phyloP scores from a whole-genome alignment of 2,888 invertebrate species.

The Epistrophe eligans region DNA sequence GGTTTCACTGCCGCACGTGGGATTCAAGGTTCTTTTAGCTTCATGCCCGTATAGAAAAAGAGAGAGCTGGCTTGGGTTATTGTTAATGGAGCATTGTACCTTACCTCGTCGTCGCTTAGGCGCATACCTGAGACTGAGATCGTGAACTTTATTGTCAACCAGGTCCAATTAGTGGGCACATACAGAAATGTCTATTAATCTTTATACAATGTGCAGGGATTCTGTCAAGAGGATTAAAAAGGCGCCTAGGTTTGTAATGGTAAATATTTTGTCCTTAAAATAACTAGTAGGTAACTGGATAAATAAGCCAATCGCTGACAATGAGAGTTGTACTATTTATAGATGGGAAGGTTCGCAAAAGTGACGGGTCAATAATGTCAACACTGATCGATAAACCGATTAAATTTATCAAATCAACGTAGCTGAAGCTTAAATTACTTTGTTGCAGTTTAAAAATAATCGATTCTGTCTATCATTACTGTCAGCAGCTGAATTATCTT shows the following conservation, averaged over 20 bases:
- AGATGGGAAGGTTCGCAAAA: conserved; percentile 18
- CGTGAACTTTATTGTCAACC: conserved; percentile 65
- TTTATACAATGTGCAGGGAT: conserved; percentile 65
- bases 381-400: conserved; percentile 58
- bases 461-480: not conserved
- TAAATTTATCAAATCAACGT: conserved; percentile 32
- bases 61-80: conserved; percentile 9
- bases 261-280: conserved; percentile 8
- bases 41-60: not conserved
- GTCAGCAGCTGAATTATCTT: not conserved
- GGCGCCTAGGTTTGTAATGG: not conserved
- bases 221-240: conserved; percentile 62
- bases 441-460: conserved; percentile 46
- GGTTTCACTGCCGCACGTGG: conserved; percentile 58
- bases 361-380: conserved; percentile 44
- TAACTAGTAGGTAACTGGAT: conserved; percentile 34
- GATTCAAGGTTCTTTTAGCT: conserved; percentile 56
- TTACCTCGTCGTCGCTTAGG: conserved; percentile 54
- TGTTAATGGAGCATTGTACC: conserved; percentile 64
- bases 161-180: conserved; percentile 69
- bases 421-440: conserved; percentile 46
- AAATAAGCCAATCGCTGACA: conserved; percentile 19
- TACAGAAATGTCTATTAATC: conserved; percentile 66
- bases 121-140: conserved; percentile 59
- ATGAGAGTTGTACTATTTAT: conserved; percentile 32